These are phyloP conservation scores for Zoanthus gigantus DNA, from an alignment of 92 coral and sea anemone species.

Conservation along the genomic window DNA sequence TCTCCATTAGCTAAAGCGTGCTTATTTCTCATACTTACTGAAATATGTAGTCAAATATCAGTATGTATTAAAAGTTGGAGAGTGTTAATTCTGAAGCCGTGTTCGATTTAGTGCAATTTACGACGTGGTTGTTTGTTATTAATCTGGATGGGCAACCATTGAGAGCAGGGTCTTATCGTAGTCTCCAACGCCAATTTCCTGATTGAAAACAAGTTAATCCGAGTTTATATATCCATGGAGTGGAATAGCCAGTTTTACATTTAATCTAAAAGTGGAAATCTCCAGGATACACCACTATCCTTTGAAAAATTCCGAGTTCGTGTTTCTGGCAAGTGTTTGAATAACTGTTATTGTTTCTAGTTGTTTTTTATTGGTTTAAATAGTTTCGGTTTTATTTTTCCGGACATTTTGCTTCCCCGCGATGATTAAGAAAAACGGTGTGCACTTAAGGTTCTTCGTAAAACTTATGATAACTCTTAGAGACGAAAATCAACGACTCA, in stretches of 20 bases:
- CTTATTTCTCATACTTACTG: neutral
- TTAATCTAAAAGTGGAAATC: neutral
- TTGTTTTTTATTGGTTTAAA: slow-evolving; percentile 18
- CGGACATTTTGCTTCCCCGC: slow-evolving; percentile 3
- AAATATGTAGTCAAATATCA: neutral
- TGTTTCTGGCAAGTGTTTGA: slow-evolving; percentile 10
- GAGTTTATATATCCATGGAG: neutral
- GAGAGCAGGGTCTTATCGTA: neutral
- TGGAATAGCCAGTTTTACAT: neutral
- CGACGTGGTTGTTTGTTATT: neutral
- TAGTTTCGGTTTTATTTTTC: neutral
- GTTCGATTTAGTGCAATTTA: neutral
- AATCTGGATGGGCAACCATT: neutral
- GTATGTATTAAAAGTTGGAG: neutral
- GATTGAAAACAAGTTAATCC: neutral
- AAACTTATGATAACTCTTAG: neutral
- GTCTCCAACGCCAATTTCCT: neutral
- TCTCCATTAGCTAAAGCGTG: slow-evolving; percentile 29
- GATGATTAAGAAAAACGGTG: neutral
- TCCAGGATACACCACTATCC: neutral
- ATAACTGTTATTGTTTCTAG: slow-evolving; percentile 13
- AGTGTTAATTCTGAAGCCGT: neutral
- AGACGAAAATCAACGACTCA: neutral
- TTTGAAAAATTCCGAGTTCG: slow-evolving; percentile 13
- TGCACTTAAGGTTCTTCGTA: neutral